phyloP scores from a whole-genome alignment of 2,797 vertebrate species.

The Erpetoichthys calabaricus region DNA sequence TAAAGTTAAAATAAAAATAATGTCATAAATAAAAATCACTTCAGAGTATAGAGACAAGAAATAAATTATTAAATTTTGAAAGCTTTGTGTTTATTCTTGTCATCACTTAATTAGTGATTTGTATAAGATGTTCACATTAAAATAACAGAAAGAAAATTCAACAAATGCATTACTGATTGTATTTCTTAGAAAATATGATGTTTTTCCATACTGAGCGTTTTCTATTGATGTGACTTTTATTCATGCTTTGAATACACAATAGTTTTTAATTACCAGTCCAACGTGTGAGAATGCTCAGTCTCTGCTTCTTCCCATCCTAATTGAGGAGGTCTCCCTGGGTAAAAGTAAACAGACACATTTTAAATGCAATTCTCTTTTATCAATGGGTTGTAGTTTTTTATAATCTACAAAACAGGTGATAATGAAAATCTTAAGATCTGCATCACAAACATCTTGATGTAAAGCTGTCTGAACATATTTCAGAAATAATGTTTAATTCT shows the following conservation, averaged over 20 bases:
- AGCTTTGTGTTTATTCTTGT: too few relatives aligned
- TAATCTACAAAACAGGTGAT: conserved; percentile 63
- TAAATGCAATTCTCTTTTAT: conserved; percentile 43
- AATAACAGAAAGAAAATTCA: too few relatives aligned
- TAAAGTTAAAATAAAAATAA: too few relatives aligned
- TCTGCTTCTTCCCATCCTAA: conserved; percentile 47
- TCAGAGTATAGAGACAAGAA: too few relatives aligned
- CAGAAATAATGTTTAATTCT: too few relatives aligned
- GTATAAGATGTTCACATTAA: too few relatives aligned
- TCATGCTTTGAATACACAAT: conserved; percentile 19
- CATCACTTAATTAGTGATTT: too few relatives aligned
- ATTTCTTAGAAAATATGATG: too few relatives aligned
- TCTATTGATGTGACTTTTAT: conserved; percentile 12
- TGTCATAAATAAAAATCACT: too few relatives aligned
- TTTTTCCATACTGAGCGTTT: background rate
- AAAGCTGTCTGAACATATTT: too few relatives aligned
- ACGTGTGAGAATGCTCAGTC: conserved; percentile 55
- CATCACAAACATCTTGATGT: conserved; percentile 37
- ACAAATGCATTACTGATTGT: too few relatives aligned
- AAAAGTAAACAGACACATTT: conserved; percentile 39
- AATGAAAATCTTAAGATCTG: conserved; percentile 55
- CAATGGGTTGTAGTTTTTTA: conserved; percentile 35
- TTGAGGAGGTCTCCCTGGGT: conserved; percentile 42
- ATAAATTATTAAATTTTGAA: too few relatives aligned
- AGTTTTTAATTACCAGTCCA: conserved; percentile 38